Evolutionary conservation across 2,113 vertebrate genomes (phyloP), one percentile per base, ranked within the genome.

Genomic region (Siphamia tubifer): DNA sequence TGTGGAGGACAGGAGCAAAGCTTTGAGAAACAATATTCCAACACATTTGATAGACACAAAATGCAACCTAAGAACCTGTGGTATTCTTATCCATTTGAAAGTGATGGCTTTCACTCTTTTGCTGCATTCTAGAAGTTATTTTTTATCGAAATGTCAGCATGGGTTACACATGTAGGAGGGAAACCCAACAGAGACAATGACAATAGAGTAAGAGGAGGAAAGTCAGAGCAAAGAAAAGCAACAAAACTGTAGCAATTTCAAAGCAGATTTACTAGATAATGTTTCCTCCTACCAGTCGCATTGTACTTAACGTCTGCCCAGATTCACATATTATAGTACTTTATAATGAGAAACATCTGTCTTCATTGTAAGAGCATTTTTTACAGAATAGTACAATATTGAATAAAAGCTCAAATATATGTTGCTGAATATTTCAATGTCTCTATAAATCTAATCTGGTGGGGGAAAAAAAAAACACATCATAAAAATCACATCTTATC

Each of bases 1-100:
- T 98, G 91, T 23, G 20, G 4, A 62, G 17, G 45, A 76, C 51
- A 83, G 77, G 65, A 16, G 43, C 35, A 58, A 74, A 44, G 12
- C 27, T 52, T 28, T 62, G 44, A 55, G 11, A 75, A 20, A 58
- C 24, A 43, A 55, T 12, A 51, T 23, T n/a, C 19, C 15, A 42
- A 32, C 23, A 51, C 20, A 45, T 24, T 38, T 42, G 4, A 70
- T 4, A 35, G 34, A 47, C 35, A 53, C 27, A 60, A 51, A 75
- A 63, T 67, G 23, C 9, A 67, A 27, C 30, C 31, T 36, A 15
- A 21, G 44, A 58, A n/a, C n/a, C n/a, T n/a, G n/a, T n/a, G 12
- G 10, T 28, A 51, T 48, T 48, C 15, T 30, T 28, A 17, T 30
- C 27, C 3, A 6, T 47, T 43, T n/a, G 8, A 32, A 76, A 73